Conservation (phyloP, 2,888 invertebrate species). For the Phalera bucephala region DNA sequence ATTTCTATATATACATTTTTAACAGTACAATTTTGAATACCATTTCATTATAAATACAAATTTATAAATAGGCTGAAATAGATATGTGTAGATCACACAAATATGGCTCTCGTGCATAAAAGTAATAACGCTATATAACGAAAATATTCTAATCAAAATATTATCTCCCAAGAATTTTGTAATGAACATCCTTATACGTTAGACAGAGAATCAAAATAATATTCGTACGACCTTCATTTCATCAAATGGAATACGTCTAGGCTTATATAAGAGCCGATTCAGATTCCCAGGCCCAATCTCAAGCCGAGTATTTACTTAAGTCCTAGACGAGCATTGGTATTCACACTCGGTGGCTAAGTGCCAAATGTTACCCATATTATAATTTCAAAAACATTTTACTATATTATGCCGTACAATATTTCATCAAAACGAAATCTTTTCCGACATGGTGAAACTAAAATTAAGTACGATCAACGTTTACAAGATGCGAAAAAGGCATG, state of each 20-base stretch:
- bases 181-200: background rate
- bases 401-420: too few species aligned
- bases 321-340: slow-evolving; percentile 9
- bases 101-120: too few species aligned
- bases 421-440: too few species aligned
- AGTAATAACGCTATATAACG: too few species aligned
- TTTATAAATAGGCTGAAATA: too few species aligned
- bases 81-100: too few species aligned
- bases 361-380: slow-evolving; percentile 3
- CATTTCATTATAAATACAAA: too few species aligned
- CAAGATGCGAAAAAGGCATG: too few species aligned
- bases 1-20: too few species aligned
- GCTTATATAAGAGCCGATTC: slow-evolving; percentile 16
- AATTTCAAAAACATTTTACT: slow-evolving; percentile 9
- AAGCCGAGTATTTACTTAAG: slow-evolving; percentile 13
- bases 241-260: slow-evolving; percentile 12
- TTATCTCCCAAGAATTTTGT: background rate
- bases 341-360: slow-evolving; percentile 2
- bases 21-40: too few species aligned
- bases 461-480: too few species aligned
- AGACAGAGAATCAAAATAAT: slow-evolving; percentile 13
- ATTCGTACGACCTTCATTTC: slow-evolving; percentile 21
- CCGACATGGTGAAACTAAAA: too few species aligned
- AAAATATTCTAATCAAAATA: background rate
- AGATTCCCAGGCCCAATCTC: slow-evolving; percentile 16